A percentile compares a stretch with the other conserved stretches of the same genome.
These are phyloP conservation scores for Microctenopoma steveboyesi DNA, from an alignment of 2,797 vertebrate species.

Conservation along the genomic window DNA sequence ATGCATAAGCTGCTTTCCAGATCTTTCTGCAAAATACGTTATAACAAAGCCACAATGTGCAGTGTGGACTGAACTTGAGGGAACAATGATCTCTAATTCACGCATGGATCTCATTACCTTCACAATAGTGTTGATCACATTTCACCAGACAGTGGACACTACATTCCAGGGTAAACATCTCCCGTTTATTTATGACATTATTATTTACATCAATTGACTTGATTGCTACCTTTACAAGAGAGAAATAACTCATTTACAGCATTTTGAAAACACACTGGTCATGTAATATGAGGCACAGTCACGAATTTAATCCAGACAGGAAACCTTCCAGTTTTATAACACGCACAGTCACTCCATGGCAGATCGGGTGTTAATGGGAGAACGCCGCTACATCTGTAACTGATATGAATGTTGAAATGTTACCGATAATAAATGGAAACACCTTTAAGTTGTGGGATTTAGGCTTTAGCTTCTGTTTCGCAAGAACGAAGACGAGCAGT, in stretches of 20 bases:
- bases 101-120: background rate
- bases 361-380: constrained; percentile 2
- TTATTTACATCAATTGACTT: constrained; percentile 59
- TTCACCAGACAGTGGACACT: constrained; percentile 15
- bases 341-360: constrained; percentile 6
- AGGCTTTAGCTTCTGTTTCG: constrained; percentile 12
- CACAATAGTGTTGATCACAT: background rate
- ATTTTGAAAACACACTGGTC: constrained; percentile 49
- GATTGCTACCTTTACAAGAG: constrained; percentile 47
- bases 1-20: too few species aligned
- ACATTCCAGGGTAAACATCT: constrained; percentile 36
- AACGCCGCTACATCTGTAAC: constrained; percentile 39
- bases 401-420: background rate
- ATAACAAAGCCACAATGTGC: background rate
- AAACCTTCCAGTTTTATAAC: constrained; percentile 20
- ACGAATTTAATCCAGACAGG: constrained; percentile 42
- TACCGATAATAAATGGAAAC: background rate
- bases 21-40: background rate
- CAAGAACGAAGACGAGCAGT: background rate
- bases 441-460: constrained; percentile 10
- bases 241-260: constrained; percentile 45
- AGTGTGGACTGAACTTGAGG: background rate
- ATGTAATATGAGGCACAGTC: constrained; percentile 50
- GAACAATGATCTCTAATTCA: background rate
- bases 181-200: constrained; percentile 59